Base-by-base conservation (phyloP, 1,140 invertebrate species). In the Melipona quadrifasciata region DNA sequence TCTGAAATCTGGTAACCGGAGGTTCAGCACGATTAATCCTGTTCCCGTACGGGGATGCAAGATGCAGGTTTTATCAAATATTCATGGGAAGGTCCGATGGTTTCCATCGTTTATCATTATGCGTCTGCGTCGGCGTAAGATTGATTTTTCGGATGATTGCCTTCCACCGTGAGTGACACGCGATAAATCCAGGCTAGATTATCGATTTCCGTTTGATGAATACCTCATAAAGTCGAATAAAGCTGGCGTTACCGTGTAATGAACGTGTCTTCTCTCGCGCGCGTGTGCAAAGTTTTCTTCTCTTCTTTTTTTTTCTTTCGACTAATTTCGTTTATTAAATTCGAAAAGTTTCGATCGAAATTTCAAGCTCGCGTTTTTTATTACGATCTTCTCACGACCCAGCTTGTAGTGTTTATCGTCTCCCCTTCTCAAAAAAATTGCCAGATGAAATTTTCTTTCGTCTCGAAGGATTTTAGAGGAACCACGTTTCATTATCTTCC, bases 61-160 rank as follows among this genome's bases (percentile, higher is more conserved):
- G n/a, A 16, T 2, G 11, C 27, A 53, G 21, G 65, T 82, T 65
- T 67, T 55, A 57, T 75, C 67, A 75, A 82, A 82, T 67, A 55
- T 76, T 24, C 55, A 55, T 0, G n/a, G 67, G 16, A 57, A 70
- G 10, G n/a, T 16, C 8, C n/a, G 78, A 73, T 17, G 31, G 24
- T 67, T 57, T 67, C 39, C 53, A 58, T 78, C 81, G 81, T 68
- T 83, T 70, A 83, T 70, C 74, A 71, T 77, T 78, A 83, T n/a
- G 74, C 24, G 68, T 27, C 1, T 16, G 51, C 12, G n/a, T 24
- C 27, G n/a, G 14, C 27, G 64, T 71, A 19, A 39, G 47, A 39
- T 24, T 72, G 74, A 77, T 83, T 68, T 70, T 77, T 82, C 80
- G 51, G 31, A 72, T 55, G 58, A 31, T 27, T 27, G 58, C 47